Conservation (phyloP, 1,140 invertebrate genomes). For the Pteromalus puparum region DNA sequence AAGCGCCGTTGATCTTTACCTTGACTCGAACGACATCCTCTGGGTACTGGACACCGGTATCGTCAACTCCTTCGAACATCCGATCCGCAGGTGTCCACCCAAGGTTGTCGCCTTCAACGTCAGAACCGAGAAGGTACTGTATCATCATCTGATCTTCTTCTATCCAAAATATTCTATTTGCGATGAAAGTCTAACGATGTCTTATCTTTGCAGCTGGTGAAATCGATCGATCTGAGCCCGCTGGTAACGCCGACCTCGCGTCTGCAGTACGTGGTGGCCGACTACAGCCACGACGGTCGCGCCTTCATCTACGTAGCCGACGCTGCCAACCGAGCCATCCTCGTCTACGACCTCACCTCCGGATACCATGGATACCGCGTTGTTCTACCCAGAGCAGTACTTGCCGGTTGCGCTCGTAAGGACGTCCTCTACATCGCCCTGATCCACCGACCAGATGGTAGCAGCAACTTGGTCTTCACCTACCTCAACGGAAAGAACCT, state of each 20-base stretch:
- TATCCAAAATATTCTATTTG: background rate
- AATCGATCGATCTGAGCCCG: constrained; percentile 76
- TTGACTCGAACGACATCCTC: constrained; percentile 78
- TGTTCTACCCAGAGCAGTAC: constrained; percentile 76
- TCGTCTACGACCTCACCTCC: constrained; percentile 79
- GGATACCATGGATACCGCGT: constrained; percentile 74
- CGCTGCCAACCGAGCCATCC: constrained; percentile 78
- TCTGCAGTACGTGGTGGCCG: constrained; percentile 79
- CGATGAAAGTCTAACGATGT: background rate
- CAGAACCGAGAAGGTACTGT: constrained; percentile 74
- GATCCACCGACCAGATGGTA: constrained; percentile 72
- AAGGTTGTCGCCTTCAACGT: constrained; percentile 81
- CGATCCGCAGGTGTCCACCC: constrained; percentile 79
- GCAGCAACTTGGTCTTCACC: constrained; percentile 76
- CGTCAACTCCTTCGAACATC: constrained; percentile 79
- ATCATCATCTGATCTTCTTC: constrained; percentile 54
- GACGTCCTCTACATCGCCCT: constrained; percentile 80
- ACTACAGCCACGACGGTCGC: constrained; percentile 74
- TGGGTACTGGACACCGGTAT: constrained; percentile 83
- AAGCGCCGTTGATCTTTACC: constrained; percentile 77
- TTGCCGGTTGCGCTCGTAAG: constrained; percentile 59
- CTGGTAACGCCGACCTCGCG: constrained; percentile 74
- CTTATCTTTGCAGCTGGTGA: constrained; percentile 71
- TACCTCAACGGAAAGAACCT: constrained; percentile 77
- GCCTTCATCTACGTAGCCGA: constrained; percentile 79